These are phyloP conservation scores for Drosophila navojoa DNA, from an alignment of 1,140 invertebrate genomes.

Conservation along the genomic window DNA sequence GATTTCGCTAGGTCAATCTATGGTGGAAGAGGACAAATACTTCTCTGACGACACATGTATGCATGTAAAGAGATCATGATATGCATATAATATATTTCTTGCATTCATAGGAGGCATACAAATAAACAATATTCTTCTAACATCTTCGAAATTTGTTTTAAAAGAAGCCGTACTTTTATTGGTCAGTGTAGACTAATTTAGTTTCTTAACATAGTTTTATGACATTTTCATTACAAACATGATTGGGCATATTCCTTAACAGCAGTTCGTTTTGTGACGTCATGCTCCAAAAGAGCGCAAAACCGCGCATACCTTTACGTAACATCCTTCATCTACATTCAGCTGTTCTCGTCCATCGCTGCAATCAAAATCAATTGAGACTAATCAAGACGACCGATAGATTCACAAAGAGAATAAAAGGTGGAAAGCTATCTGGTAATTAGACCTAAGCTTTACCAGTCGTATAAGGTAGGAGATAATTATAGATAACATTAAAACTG, in stretches of 20 bases:
- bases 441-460: conserved; percentile 8
- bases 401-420: not conserved
- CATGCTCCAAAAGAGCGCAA: conserved; percentile 12
- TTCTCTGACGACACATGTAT: not conserved
- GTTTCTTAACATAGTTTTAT: not conserved
- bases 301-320: not conserved
- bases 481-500: conserved; percentile 15
- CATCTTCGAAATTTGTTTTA: too few relatives aligned
- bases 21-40: not conserved
- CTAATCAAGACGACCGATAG: conserved; percentile 43
- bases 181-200: too few relatives aligned
- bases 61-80: not conserved
- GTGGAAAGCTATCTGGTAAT: conserved; percentile 16
- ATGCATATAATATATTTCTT: too few relatives aligned
- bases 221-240: not conserved
- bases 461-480: conserved; percentile 29
- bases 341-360: not conserved
- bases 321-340: not conserved
- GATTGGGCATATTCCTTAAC: not conserved
- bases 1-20: not conserved
- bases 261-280: conserved; percentile 13
- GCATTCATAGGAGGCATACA: too few relatives aligned
- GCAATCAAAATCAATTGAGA: conserved; percentile 69
- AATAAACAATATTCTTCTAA: too few relatives aligned
- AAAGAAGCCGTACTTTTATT: too few relatives aligned